phyloP scores from a whole-genome alignment of 1,140 invertebrate genomes.

The Triops longicaudatus region DNA sequence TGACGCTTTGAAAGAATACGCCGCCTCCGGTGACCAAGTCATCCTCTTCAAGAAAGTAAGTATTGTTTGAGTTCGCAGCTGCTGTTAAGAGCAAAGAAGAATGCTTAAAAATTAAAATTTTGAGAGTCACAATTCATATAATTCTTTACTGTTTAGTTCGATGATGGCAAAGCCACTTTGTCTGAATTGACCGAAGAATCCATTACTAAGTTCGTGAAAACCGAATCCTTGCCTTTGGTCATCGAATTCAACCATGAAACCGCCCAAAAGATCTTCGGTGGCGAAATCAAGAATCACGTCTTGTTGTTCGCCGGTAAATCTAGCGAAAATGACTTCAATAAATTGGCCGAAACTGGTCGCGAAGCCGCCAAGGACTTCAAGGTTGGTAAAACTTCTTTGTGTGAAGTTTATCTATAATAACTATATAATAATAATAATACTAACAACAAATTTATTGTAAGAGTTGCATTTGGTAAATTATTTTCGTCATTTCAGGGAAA shows the following conservation, averaged over 20 bases:
- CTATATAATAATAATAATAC: no score
- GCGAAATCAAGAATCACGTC: slow-evolving; percentile 92
- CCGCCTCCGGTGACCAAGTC: slow-evolving; percentile 61
- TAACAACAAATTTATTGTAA: no score
- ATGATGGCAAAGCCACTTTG: slow-evolving; percentile 77
- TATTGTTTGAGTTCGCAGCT: slow-evolving; percentile 21
- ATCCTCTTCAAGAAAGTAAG: slow-evolving; percentile 83
- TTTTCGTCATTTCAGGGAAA: slow-evolving; percentile 34
- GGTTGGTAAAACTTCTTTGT: slow-evolving; percentile 58
- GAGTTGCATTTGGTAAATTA: neutral
- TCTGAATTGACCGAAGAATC: slow-evolving; percentile 57
- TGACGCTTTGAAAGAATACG: slow-evolving; percentile 64
- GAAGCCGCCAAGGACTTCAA: slow-evolving; percentile 79
- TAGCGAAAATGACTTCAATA: slow-evolving; percentile 51
- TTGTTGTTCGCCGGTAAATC: slow-evolving; percentile 86
- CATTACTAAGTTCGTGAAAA: slow-evolving; percentile 73
- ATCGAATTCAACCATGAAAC: slow-evolving; percentile 98
- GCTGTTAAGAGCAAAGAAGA: neutral
- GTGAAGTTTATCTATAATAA: neutral
- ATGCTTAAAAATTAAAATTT: no score
- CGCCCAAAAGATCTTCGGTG: slow-evolving; percentile 88
- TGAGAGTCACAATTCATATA: neutral
- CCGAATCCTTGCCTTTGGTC: slow-evolving; percentile 81
- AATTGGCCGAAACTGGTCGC: slow-evolving; percentile 62
- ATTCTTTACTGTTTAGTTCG: slow-evolving; percentile 59